A percentile compares a stretch with the other conserved stretches of the same genome.
Conservation (phyloP, 1,140 invertebrate genomes). For the Pentalonia nigronervosa region DNA sequence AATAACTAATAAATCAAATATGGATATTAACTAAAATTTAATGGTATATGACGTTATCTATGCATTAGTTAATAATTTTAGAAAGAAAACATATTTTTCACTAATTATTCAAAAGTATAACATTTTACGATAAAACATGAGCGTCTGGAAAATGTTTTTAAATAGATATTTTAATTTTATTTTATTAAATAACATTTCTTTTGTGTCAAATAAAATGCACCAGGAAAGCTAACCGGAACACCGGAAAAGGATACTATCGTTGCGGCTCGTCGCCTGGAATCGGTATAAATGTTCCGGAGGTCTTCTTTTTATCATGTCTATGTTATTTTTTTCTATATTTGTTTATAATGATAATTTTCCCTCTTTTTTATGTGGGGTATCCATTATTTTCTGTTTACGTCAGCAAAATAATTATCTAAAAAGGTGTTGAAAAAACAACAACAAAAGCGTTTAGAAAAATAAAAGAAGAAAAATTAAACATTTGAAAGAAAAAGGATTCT, state of each 20-base stretch:
- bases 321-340: slow-evolving; percentile 35
- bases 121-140: neutral
- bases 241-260: slow-evolving; percentile 54
- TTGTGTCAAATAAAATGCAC: slow-evolving; percentile 49
- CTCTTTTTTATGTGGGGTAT: slow-evolving; percentile 35
- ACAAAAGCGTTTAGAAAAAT: slow-evolving; percentile 39
- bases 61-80: slow-evolving; percentile 17
- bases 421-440: slow-evolving; percentile 35
- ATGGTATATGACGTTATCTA: neutral
- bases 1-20: neutral
- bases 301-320: slow-evolving; percentile 46
- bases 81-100: slow-evolving; percentile 32
- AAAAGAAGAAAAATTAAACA: neutral
- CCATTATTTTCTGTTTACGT: slow-evolving; percentile 49
- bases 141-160: slow-evolving; percentile 25
- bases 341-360: slow-evolving; percentile 54
- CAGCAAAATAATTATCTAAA: slow-evolving; percentile 53
- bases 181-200: slow-evolving; percentile 34
- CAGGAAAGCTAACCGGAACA: slow-evolving; percentile 51
- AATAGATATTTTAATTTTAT: slow-evolving; percentile 45
- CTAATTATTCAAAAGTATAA: neutral
- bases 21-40: neutral
- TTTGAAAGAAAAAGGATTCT: slow-evolving; percentile 23
- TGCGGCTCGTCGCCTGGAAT: slow-evolving; percentile 50
- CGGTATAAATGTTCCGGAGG: slow-evolving; percentile 51